Conservation (phyloP, 2,888 invertebrate genomes). For the Leucoptera coffeella region DNA sequence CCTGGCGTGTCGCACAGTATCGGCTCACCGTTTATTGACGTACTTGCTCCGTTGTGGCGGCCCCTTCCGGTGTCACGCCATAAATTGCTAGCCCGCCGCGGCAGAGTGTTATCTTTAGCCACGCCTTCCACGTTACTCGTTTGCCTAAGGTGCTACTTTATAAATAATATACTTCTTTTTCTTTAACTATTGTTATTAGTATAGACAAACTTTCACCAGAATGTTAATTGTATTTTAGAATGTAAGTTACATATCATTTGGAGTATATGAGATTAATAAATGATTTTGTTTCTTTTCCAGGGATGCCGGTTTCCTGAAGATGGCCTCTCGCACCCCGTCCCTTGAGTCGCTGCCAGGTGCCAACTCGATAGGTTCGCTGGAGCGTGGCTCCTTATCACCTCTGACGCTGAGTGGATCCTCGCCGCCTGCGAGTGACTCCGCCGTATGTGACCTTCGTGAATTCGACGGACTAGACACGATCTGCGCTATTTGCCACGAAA, state of each 20-base stretch:
- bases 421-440: slow-evolving; percentile 79
- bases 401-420: slow-evolving; percentile 82
- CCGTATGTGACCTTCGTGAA: slow-evolving; percentile 68
- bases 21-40: slow-evolving; percentile 25
- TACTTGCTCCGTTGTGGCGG: slow-evolving; percentile 14
- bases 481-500: slow-evolving; percentile 72
- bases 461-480: slow-evolving; percentile 55
- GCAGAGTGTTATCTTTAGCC: too few species aligned
- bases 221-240: too few species aligned
- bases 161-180: too few species aligned
- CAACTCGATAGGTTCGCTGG: slow-evolving; percentile 86
- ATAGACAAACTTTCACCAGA: too few species aligned
- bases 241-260: too few species aligned
- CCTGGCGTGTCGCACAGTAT: slow-evolving; percentile 13
- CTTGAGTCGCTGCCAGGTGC: slow-evolving; percentile 88
- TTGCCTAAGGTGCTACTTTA: too few species aligned
- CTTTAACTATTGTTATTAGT: too few species aligned
- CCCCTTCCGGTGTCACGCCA: slow-evolving; percentile 21
- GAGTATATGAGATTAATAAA: too few species aligned
- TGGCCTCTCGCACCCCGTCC: slow-evolving; percentile 91
- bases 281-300: slow-evolving; percentile 55
- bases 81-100: too few species aligned
- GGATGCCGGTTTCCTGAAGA: slow-evolving; percentile 87
- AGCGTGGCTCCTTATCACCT: slow-evolving; percentile 75
- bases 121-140: too few species aligned